Percentiles rank a stretch among this genome's conserved stretches.
These are phyloP conservation scores for Gallinago nigripennis DNA, from an alignment of 2,797 vertebrate genomes.

Conservation along the genomic window DNA sequence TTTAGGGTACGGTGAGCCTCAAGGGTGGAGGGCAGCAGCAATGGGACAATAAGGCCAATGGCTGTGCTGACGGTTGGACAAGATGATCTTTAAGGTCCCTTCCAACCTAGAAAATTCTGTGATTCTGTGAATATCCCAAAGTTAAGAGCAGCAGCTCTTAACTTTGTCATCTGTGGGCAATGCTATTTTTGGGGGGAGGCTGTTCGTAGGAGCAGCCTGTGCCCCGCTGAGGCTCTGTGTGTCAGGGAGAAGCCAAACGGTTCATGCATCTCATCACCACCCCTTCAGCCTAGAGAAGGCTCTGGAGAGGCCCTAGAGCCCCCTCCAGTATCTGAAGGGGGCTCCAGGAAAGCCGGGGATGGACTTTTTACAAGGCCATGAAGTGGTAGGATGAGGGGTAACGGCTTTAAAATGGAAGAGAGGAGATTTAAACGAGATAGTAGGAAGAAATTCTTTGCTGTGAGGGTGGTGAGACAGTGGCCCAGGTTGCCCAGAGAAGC, in stretches of 20 bases:
- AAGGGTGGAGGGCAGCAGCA: background rate
- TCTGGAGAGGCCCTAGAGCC: background rate
- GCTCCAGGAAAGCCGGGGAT: background rate
- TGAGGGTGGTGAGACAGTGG: background rate
- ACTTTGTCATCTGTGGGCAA: background rate
- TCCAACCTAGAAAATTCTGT: too few species aligned
- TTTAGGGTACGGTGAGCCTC: background rate
- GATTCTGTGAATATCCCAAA: background rate
- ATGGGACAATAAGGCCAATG: background rate
- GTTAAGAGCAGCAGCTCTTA: background rate
- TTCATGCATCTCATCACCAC: background rate
- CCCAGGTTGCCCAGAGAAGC: background rate
- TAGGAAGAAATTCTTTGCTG: background rate
- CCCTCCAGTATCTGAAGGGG: background rate
- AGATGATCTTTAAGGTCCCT: too few species aligned
- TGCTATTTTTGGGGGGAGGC: background rate
- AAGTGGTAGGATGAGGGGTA: background rate
- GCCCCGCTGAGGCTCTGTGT: background rate
- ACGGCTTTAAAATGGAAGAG: background rate
- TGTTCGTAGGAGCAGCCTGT: background rate
- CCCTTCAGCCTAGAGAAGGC: background rate
- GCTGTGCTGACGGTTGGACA: background rate
- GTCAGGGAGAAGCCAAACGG: background rate
- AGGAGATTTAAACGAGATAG: background rate
- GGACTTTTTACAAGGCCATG: background rate